A percentile compares a stretch with the other conserved stretches of the same genome.
Conservation (phyloP, 1,140 invertebrate species). For the Mactra quadrangularis region DNA sequence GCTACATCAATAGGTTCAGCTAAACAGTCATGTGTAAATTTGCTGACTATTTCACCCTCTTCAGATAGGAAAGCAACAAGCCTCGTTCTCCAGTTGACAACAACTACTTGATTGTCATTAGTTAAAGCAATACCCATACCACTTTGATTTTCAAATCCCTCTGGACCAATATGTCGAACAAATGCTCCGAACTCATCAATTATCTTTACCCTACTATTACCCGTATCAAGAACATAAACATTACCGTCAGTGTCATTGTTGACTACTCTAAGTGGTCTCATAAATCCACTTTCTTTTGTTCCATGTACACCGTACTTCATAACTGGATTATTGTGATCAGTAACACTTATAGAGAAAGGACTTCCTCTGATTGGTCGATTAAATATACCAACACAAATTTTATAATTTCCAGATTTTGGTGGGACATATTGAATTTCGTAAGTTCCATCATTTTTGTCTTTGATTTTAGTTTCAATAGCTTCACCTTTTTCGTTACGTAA, state of each 20-base stretch:
- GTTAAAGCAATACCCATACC: slow-evolving; percentile 88
- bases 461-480: slow-evolving; percentile 83
- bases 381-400: slow-evolving; percentile 91
- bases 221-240: slow-evolving; percentile 92
- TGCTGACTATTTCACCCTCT: slow-evolving; percentile 86
- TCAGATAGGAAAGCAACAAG: slow-evolving; percentile 89
- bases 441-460: slow-evolving; percentile 89
- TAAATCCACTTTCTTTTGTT: slow-evolving; percentile 89
- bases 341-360: slow-evolving; percentile 86
- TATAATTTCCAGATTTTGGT: slow-evolving; percentile 86
- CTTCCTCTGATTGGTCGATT: slow-evolving; percentile 93
- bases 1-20: slow-evolving; percentile 91
- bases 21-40: slow-evolving; percentile 86
- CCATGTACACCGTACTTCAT: slow-evolving; percentile 85
- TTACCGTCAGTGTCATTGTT: slow-evolving; percentile 87
- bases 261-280: slow-evolving; percentile 92
- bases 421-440: slow-evolving; percentile 89
- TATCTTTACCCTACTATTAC: slow-evolving; percentile 94
- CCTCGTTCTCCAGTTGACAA: slow-evolving; percentile 94
- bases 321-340: slow-evolving; percentile 92
- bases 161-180: slow-evolving; percentile 88
- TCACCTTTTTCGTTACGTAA: slow-evolving; percentile 83
- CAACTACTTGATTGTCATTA: slow-evolving; percentile 88
- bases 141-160: slow-evolving; percentile 91
- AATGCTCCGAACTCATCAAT: slow-evolving; percentile 90